Evolutionary conservation across 2,797 vertebrate genomes (phyloP).

Genomic region (Scyliorhinus canicula): DNA sequence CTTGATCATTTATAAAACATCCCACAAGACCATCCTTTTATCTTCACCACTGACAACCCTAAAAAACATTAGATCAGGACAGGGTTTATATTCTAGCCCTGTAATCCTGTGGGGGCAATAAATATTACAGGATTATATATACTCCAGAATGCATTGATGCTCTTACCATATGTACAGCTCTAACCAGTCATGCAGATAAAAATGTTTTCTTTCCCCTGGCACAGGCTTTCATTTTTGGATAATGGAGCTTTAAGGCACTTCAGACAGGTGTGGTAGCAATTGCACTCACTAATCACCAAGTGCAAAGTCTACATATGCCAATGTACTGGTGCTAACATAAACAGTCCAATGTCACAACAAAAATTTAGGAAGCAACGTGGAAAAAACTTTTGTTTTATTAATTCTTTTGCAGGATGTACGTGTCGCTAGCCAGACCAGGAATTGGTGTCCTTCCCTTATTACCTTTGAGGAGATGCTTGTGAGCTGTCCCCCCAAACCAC

Average conservation of each 20-base stretch:
- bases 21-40: not conserved
- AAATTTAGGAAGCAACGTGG: not conserved
- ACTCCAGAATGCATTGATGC: not conserved
- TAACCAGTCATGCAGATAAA: conserved; percentile 29
- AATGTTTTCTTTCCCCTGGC: not conserved
- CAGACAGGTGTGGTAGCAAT: not conserved
- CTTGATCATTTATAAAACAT: not conserved
- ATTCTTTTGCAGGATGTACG: not conserved
- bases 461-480: too few relatives aligned
- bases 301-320: not conserved
- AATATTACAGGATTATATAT: not conserved
- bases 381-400: not conserved
- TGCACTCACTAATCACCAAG: not conserved
- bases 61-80: conserved; percentile 15
- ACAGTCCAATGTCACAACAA: not conserved
- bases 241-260: not conserved
- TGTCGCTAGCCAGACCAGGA: not conserved
- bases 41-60: not conserved
- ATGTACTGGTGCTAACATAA: not conserved
- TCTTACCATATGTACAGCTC: not conserved
- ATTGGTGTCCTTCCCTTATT: too few relatives aligned
- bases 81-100: not conserved
- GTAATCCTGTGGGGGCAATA: not conserved
- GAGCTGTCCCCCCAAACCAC: too few relatives aligned
- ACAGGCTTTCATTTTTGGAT: not conserved